Evolutionary conservation across 1,140 invertebrate genomes (phyloP).

Genomic region (Pachypeltis micranthus): DNA sequence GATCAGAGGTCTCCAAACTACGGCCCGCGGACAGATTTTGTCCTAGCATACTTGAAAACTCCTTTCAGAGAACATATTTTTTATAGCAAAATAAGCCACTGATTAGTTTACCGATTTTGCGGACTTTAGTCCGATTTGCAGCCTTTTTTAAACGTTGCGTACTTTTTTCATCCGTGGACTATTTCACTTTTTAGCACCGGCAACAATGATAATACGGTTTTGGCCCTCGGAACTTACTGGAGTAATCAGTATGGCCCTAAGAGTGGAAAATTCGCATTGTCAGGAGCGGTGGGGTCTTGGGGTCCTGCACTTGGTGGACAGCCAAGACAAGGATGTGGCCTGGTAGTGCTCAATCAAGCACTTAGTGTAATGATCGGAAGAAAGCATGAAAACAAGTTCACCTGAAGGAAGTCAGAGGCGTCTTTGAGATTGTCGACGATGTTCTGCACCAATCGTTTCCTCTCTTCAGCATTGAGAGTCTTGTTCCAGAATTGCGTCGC

Average conservation of each 20-base stretch:
- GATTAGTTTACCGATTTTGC: too few relatives aligned
- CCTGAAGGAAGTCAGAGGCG: slow-evolving; percentile 75
- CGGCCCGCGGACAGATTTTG: too few relatives aligned
- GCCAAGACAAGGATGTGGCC: background rate
- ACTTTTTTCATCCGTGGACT: too few relatives aligned
- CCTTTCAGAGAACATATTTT: too few relatives aligned
- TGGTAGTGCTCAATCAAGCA: background rate
- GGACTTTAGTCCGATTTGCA: too few relatives aligned
- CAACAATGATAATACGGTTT: background rate
- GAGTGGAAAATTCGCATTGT: background rate
- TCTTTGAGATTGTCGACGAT: slow-evolving; percentile 63
- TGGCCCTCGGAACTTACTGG: background rate
- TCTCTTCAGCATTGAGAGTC: slow-evolving; percentile 58
- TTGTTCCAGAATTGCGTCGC: slow-evolving; percentile 67
- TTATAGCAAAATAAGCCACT: too few relatives aligned
- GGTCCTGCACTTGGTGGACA: background rate
- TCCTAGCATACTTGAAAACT: too few relatives aligned
- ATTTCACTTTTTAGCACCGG: too few relatives aligned
- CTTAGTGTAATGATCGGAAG: background rate
- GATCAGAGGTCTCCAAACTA: too few relatives aligned
- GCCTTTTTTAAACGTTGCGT: too few relatives aligned
- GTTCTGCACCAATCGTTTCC: slow-evolving; percentile 62
- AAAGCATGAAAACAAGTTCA: slow-evolving; percentile 28
- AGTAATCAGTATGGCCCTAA: background rate
- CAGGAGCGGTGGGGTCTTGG: background rate